Conservation (phyloP, 2,113 vertebrate genomes). For the Sander vitreus region DNA sequence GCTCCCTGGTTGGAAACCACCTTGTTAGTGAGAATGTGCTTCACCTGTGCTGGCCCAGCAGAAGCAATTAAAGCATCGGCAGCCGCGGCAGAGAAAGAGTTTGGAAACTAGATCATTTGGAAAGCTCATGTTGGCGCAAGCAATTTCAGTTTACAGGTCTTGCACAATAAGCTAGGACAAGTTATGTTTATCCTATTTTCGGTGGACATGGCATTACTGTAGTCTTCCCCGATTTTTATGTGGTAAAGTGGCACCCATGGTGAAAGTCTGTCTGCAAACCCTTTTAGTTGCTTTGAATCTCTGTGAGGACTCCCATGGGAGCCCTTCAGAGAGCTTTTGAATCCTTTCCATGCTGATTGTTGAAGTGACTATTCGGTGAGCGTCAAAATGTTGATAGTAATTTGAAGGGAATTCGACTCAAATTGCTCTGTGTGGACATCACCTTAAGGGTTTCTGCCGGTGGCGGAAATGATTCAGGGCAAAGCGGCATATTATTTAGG, state of each 20-base stretch:
- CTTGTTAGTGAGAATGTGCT: constrained; percentile 77
- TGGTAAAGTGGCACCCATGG: constrained; percentile 55
- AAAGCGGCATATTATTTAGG: constrained; percentile 56
- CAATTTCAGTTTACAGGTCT: constrained; percentile 51
- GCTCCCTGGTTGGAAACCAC: constrained; percentile 70
- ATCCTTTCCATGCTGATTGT: constrained; percentile 62
- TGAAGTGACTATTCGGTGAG: constrained; percentile 55
- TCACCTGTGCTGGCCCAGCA: constrained; percentile 76
- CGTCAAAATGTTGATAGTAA: constrained; percentile 48
- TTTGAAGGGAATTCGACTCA: constrained; percentile 33
- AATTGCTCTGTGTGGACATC: constrained; percentile 21
- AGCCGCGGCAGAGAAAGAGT: constrained; percentile 45
- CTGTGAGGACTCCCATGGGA: constrained; percentile 55
- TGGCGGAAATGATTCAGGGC: constrained; percentile 35
- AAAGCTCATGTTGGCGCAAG: constrained; percentile 51
- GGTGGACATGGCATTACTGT: constrained; percentile 14
- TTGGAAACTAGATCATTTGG: constrained; percentile 69
- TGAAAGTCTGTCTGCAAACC: constrained; percentile 49
- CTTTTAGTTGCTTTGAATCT: constrained; percentile 57
- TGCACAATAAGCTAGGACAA: constrained; percentile 40
- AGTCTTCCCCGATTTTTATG: constrained; percentile 42
- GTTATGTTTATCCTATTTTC: constrained; percentile 48
- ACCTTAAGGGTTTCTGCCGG: constrained; percentile 36
- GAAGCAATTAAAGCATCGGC: constrained; percentile 72
- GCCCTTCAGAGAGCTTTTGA: constrained; percentile 58